Evolutionary conservation across 2,888 invertebrate species (phyloP).

Genomic region (Pogonocherus hispidulus): DNA sequence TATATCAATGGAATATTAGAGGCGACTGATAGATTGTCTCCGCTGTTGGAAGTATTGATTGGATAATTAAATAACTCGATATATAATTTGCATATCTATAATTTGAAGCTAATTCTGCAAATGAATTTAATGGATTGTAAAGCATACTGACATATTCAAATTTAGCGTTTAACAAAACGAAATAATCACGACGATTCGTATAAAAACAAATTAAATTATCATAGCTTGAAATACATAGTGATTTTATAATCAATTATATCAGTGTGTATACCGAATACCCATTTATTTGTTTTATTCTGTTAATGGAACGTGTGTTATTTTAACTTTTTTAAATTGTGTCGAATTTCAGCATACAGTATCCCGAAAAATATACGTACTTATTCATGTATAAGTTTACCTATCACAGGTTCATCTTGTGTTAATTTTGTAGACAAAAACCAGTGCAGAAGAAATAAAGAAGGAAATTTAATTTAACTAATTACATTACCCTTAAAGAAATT

Average conservation of each 20-base stretch:
- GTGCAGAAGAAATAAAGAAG: no score
- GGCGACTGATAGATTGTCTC: slow-evolving; percentile 4
- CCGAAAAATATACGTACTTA: no score
- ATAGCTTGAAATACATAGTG: slow-evolving; percentile 2
- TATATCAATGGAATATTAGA: slow-evolving; percentile 8
- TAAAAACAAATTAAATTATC: slow-evolving; percentile 3
- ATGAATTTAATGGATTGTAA: slow-evolving; percentile 49
- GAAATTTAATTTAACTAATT: no score
- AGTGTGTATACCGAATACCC: not conserved
- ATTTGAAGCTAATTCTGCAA: slow-evolving; percentile 47
- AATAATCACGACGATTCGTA: slow-evolving; percentile 24
- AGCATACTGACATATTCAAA: slow-evolving; percentile 49
- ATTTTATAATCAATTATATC: slow-evolving; percentile 5
- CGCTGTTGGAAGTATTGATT: slow-evolving; percentile 36
- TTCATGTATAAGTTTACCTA: no score
- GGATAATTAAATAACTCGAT: slow-evolving; percentile 44
- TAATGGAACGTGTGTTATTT: no score
- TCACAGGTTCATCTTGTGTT: no score
- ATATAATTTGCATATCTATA: slow-evolving; percentile 47
- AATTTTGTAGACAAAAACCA: no score
- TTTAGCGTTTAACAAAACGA: slow-evolving; percentile 35
- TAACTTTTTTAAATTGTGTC: no score
- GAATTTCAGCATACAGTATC: no score
- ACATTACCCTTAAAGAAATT: no score
- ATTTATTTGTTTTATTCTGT: not conserved